Evolutionary conservation across 1,140 invertebrate species (phyloP).

Genomic region (Trachymyrmex septentrionalis): DNA sequence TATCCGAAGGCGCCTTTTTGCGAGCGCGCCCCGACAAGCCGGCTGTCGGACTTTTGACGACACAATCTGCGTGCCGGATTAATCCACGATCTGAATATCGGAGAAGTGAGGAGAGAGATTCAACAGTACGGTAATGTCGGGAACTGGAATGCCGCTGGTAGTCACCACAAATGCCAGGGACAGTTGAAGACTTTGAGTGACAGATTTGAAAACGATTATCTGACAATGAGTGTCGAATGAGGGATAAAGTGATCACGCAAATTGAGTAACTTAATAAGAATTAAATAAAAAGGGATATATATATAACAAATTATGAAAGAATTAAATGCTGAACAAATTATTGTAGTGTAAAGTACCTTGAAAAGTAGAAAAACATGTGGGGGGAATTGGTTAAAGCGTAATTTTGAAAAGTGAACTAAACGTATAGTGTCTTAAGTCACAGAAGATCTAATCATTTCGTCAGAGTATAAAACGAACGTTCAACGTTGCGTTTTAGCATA

Average conservation of each 20-base stretch:
- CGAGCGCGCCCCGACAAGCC: conserved; percentile 49
- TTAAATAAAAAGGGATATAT: too few species aligned
- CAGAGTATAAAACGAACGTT: not conserved
- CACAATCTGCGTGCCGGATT: conserved; percentile 79
- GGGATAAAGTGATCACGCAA: not conserved
- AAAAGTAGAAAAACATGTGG: not conserved
- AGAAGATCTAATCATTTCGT: not conserved
- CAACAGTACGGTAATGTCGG: conserved; percentile 12
- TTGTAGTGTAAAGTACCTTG: too few species aligned
- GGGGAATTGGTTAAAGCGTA: not conserved
- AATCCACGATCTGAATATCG: conserved; percentile 73
- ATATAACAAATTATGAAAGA: not conserved
- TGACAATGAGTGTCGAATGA: not conserved
- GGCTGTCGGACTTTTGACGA: conserved; percentile 83
- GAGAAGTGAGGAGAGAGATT: conserved; percentile 7
- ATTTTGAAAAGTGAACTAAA: conserved; percentile 6
- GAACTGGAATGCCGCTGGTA: conserved; percentile 34
- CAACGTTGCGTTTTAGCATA: not conserved
- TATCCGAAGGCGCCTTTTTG: conserved; percentile 44
- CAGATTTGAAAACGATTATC: conserved; percentile 16
- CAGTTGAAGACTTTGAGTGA: conserved; percentile 19
- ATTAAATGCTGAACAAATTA: not conserved
- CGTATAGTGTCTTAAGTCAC: too few species aligned
- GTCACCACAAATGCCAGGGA: not conserved
- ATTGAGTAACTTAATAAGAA: not conserved